A percentile compares a stretch with the other conserved stretches of the same genome.
Evolutionary conservation across 2,888 invertebrate genomes (phyloP).

Genomic region (Nowickia ferox): DNA sequence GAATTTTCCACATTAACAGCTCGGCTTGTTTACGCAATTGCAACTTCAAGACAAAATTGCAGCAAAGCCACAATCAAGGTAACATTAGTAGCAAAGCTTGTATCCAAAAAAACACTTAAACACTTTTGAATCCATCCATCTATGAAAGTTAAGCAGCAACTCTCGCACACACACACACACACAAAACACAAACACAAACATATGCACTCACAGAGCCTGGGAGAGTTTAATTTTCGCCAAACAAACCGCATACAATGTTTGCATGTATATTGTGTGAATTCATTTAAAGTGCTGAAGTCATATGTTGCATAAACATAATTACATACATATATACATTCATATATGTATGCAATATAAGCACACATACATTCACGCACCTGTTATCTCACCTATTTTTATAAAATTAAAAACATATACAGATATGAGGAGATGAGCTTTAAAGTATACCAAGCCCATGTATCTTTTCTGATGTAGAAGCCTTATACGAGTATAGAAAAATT

Average conservation of each 20-base stretch:
- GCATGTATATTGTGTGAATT: neutral
- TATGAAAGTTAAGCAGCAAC: too few relatives aligned
- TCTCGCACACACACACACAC: neutral
- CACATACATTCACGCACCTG: neutral
- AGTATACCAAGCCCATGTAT: too few relatives aligned
- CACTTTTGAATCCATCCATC: too few relatives aligned
- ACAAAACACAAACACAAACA: neutral
- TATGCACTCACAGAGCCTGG: neutral
- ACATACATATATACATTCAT: neutral
- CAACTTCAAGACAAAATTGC: neutral
- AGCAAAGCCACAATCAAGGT: neutral
- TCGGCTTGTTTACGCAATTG: neutral
- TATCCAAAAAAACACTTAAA: neutral
- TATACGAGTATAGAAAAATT: too few relatives aligned
- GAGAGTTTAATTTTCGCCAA: constrained; percentile 12
- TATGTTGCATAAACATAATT: neutral
- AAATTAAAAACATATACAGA: too few relatives aligned
- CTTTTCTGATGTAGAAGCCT: too few relatives aligned
- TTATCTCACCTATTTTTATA: too few relatives aligned
- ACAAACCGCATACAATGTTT: neutral
- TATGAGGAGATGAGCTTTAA: too few relatives aligned
- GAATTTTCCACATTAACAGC: constrained; percentile 11
- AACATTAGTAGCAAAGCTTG: neutral
- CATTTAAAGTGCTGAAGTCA: constrained; percentile 1
- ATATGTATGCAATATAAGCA: neutral